Percentiles rank a stretch among this genome's conserved stretches.
These are phyloP conservation scores for Castor canadensis DNA, from an alignment of 2,113 vertebrate genomes.

Conservation along the genomic window DNA sequence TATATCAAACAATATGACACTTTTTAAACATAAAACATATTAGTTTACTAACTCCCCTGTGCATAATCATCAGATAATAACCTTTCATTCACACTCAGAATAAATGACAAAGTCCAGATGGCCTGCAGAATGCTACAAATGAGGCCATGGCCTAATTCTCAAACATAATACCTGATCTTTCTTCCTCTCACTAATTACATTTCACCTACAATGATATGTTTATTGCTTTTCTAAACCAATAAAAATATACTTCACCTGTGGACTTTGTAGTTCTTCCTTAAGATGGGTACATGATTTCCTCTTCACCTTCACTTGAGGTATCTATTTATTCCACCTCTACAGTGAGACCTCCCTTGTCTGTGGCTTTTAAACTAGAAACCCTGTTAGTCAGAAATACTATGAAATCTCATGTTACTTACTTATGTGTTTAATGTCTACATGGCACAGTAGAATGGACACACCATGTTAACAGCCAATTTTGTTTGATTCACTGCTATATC, in stretches of 20 bases:
- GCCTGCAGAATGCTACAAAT: not conserved
- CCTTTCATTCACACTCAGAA: not conserved
- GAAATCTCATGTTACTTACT: not conserved
- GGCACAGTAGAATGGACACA: not conserved
- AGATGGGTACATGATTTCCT: not conserved
- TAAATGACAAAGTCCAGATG: not conserved
- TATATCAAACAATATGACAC: not conserved
- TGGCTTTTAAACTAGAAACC: not conserved
- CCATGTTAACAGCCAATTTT: not conserved
- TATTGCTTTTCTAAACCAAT: not conserved
- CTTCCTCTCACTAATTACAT: not conserved
- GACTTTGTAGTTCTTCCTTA: not conserved
- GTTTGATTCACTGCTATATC: not conserved
- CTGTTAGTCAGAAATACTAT: not conserved
- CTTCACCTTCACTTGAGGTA: not conserved
- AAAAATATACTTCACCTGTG: not conserved
- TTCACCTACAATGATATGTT: not conserved
- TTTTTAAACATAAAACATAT: not conserved
- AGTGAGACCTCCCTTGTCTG: not conserved
- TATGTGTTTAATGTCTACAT: not conserved
- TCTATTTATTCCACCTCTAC: not conserved
- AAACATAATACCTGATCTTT: not conserved
- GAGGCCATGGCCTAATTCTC: not conserved
- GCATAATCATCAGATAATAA: not conserved
- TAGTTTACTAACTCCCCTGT: not conserved